phyloP scores from a whole-genome alignment of 2,888 invertebrate species.

The Platypus cylindrus region DNA sequence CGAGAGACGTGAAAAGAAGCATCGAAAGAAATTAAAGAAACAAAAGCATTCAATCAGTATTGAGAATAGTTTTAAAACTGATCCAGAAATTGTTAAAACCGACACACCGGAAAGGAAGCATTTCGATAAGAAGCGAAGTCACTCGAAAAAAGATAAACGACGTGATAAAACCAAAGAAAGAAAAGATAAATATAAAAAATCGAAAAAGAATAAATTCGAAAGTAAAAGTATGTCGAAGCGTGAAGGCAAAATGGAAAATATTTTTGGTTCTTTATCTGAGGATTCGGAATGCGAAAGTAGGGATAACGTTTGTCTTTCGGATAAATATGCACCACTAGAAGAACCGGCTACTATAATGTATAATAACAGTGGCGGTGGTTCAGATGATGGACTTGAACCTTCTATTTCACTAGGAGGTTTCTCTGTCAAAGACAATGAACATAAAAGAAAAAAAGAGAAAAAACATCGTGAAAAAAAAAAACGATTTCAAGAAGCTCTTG shows the following conservation, averaged over 20 bases:
- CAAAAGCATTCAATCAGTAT: conserved; percentile 51
- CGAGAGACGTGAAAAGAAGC: conserved; percentile 55
- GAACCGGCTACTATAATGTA: conserved; percentile 27
- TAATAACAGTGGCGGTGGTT: too few relatives aligned
- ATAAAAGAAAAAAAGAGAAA: conserved; percentile 45
- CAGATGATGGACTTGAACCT: conserved; percentile 39
- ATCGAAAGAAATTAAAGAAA: conserved; percentile 74
- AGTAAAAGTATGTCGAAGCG: conserved; percentile 43
- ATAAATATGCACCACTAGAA: conserved; percentile 17
- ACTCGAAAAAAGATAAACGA: conserved; percentile 47
- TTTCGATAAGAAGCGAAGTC: conserved; percentile 32
- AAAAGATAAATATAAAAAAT: conserved; percentile 47
- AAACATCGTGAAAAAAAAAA: conserved; percentile 33
- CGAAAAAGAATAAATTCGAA: conserved; percentile 36
- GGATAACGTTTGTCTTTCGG: conserved; percentile 20
- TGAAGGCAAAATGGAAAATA: conserved; percentile 76
- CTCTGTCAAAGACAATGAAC: conserved; percentile 29
- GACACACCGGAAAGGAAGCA: conserved; percentile 29
- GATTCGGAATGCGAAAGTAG: conserved; percentile 38
- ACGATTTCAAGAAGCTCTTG: conserved; percentile 36
- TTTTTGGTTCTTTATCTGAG: conserved; percentile 77
- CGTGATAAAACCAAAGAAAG: conserved; percentile 46
- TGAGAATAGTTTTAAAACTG: conserved; percentile 42
- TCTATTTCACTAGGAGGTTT: conserved; percentile 18
- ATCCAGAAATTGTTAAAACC: conserved; percentile 23